Conservation (phyloP, 2,888 invertebrate genomes). For the Danaus chrysippus region DNA sequence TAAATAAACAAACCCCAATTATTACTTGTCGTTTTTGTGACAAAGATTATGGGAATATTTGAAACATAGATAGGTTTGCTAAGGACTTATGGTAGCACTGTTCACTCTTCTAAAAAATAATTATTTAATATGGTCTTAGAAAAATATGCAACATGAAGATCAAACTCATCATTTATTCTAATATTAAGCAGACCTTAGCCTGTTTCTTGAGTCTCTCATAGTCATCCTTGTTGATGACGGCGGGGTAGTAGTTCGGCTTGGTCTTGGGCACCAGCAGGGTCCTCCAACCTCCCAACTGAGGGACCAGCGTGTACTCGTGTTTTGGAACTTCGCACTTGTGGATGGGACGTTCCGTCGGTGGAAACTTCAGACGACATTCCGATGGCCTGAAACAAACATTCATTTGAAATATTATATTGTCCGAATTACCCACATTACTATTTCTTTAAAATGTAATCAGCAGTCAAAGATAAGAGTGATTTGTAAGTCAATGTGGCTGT, state of each 20-base stretch:
- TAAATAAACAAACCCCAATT: neutral
- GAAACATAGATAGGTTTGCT: too few species aligned
- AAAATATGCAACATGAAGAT: too few species aligned
- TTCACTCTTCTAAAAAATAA: too few species aligned
- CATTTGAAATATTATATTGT: too few species aligned
- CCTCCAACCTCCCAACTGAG: slow-evolving; percentile 62
- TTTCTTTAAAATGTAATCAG: too few species aligned
- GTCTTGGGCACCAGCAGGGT: slow-evolving; percentile 73
- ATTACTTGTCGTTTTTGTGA: too few species aligned
- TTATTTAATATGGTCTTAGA: too few species aligned
- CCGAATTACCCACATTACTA: too few species aligned
- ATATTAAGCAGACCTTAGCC: slow-evolving; percentile 64
- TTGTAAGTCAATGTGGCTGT: too few species aligned
- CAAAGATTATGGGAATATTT: too few species aligned
- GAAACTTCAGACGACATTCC: slow-evolving; percentile 68
- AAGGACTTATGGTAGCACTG: too few species aligned
- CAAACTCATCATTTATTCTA: neutral
- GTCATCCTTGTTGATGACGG: slow-evolving; percentile 79
- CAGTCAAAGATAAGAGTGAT: too few species aligned
- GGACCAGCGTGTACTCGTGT: slow-evolving; percentile 49
- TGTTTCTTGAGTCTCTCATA: slow-evolving; percentile 79
- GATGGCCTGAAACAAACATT: slow-evolving; percentile 52
- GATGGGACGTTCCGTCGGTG: slow-evolving; percentile 57
- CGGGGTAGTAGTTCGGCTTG: slow-evolving; percentile 76
- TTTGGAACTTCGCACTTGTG: slow-evolving; percentile 64